Base-by-base conservation (phyloP, 2,797 vertebrate species). In the Poecilia gillii region DNA sequence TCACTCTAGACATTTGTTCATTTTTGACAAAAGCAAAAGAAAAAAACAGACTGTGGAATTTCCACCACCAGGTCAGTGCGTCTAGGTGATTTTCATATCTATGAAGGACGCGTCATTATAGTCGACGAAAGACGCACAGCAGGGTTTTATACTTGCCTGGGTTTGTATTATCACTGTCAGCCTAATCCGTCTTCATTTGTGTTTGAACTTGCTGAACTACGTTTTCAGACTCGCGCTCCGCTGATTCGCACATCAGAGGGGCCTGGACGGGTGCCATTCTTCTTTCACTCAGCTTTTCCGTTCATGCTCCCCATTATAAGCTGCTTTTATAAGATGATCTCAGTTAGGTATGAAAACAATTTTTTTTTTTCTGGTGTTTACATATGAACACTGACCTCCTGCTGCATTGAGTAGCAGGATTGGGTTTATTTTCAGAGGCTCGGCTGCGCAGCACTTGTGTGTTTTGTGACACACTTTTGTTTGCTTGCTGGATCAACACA, bases 211-310 rank as follows among this genome's bases (percentile, higher is more conserved):
- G 88, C 84, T 92, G 91, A 94, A 92, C 93, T 89, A 78, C 75
- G 76, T 81, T 90, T 88, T 64, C 81, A 90, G 75, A 93, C 91
- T 91, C 78, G 82, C 79, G 85, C 89, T 88, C 82, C 55, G 73
- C 82, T 90, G 88, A 92, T 92, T 92, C 84, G 85, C 86, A 83
- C 82, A 86, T 91, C 83, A 85, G 72, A 90, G 81, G n/a, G 25
- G 39, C 28, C 82, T 95, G 94, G 93, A 90, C 4, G 16, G 8
- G 59, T 92, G 91, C 94, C 94, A 93, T 84, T 84, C 75, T 78
- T 89, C 88, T 85, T 92, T 91, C 84, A 86, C 88, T 94, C 92
- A 94, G 73, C 70, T 87, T 94, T 95, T 94, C 93, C 93, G 87
- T 89, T 74, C 81, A 78, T 36, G 79, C 82, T 84, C 87, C 87